Percentiles rank a stretch among this genome's conserved stretches.
phyloP scores from a whole-genome alignment of 2,797 vertebrate genomes.

The Aphelocoma californica region DNA sequence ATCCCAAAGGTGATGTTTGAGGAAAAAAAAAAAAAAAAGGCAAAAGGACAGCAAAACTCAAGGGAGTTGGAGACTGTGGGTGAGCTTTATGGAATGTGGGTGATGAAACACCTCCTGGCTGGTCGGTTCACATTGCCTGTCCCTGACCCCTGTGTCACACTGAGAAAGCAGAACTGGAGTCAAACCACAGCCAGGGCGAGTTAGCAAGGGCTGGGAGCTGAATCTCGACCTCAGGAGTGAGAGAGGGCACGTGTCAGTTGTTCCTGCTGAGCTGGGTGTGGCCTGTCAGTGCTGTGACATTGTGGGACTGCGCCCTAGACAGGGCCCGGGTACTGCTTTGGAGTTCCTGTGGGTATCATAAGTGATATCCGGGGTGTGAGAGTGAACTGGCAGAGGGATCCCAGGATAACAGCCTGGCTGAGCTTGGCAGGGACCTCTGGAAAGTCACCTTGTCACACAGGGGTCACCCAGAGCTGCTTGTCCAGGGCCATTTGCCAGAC shows the following conservation, averaged over 20 bases:
- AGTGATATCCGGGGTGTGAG: background rate
- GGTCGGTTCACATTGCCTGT: background rate
- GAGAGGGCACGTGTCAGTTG: rapidly evolving
- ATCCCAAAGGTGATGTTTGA: background rate
- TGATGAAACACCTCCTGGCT: background rate
- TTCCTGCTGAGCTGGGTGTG: background rate
- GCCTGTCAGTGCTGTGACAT: background rate
- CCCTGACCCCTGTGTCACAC: background rate
- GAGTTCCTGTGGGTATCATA: background rate
- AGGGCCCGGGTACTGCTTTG: background rate
- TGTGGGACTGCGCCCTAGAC: background rate
- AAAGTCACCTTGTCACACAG: background rate
- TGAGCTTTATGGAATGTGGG: background rate
- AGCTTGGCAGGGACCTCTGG: background rate
- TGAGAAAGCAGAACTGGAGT: background rate
- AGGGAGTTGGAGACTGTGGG: background rate
- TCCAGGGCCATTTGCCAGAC: background rate
- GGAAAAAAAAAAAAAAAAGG: too few relatives aligned
- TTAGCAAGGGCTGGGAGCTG: background rate
- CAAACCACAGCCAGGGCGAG: background rate
- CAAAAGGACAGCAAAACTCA: background rate
- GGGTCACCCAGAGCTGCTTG: background rate
- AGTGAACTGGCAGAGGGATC: background rate
- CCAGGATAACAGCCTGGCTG: background rate
- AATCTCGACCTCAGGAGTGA: background rate